A percentile compares a stretch with the other conserved stretches of the same genome.
Conservation (phyloP, 2,888 invertebrate genomes). For the Tanytarsus gracilentus region DNA sequence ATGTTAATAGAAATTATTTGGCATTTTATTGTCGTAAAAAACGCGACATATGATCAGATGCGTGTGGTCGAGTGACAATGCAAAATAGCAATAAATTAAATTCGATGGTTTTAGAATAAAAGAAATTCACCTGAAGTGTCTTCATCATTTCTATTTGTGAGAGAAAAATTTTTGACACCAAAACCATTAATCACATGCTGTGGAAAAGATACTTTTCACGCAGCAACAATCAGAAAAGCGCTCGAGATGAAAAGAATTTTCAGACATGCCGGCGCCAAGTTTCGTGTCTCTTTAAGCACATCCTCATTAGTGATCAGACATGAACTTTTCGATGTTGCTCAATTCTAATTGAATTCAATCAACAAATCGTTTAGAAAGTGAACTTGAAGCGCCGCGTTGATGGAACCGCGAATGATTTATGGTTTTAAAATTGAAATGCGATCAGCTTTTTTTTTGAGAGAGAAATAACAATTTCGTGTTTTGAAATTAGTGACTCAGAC, state of each 20-base stretch:
- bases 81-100: too few relatives aligned
- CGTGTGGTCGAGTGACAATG: constrained; percentile 7
- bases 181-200: constrained; percentile 18
- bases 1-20: too few relatives aligned
- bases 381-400: too few relatives aligned
- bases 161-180: too few relatives aligned
- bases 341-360: constrained; percentile 23
- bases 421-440: neutral
- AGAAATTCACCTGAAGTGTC: too few relatives aligned
- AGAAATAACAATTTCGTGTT: neutral
- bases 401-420: constrained; percentile 1
- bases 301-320: neutral
- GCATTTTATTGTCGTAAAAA: too few relatives aligned
- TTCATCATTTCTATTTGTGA: too few relatives aligned
- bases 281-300: constrained; percentile 10
- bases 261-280: constrained; percentile 23
- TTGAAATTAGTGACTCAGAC: too few relatives aligned
- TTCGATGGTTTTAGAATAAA: neutral
- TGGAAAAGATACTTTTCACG: too few relatives aligned
- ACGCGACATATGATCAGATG: constrained; percentile 12
- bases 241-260: neutral
- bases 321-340: neutral
- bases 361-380: constrained; percentile 10
- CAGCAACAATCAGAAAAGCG: neutral
- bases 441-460: neutral